These are phyloP conservation scores for Therioaphis trifolii DNA, from an alignment of 2,888 invertebrate genomes.

Conservation along the genomic window DNA sequence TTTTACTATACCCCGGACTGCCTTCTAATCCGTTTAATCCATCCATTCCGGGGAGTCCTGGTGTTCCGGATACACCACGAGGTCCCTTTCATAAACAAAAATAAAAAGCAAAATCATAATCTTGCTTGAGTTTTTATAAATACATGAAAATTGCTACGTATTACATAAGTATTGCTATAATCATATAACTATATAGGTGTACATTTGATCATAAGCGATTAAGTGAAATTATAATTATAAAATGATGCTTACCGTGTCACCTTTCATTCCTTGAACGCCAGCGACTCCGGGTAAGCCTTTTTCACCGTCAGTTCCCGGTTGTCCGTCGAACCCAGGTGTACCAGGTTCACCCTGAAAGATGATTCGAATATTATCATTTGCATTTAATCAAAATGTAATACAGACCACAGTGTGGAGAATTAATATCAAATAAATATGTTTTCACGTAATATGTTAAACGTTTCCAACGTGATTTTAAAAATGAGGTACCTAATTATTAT, in stretches of 20 bases:
- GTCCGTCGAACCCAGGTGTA: slow-evolving; percentile 69
- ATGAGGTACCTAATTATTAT: no score
- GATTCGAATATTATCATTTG: no score
- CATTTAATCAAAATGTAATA: no score
- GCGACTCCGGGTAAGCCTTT: slow-evolving; percentile 75
- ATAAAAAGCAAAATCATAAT: no score
- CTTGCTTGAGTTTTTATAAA: slow-evolving; percentile 3
- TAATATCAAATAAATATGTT: no score
- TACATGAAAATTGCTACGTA: slow-evolving; percentile 68
- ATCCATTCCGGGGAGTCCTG: slow-evolving; percentile 72
- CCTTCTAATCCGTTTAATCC: slow-evolving; percentile 76
- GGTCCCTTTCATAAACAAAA: slow-evolving; percentile 66
- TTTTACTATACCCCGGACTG: slow-evolving; percentile 72
- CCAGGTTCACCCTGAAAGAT: slow-evolving; percentile 66
- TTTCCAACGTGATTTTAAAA: no score
- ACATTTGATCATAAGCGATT: no score
- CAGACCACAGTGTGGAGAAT: no score
- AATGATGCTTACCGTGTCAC: slow-evolving; percentile 70
- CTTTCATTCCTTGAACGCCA: slow-evolving; percentile 70
- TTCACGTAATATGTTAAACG: no score
- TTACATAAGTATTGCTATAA: no score
- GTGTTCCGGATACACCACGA: slow-evolving; percentile 72
- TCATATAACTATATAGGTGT: no score
- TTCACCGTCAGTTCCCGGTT: slow-evolving; percentile 70
- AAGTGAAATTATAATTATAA: no score